Conservation (phyloP, 1,140 invertebrate genomes). For the Lepidostoma basale region DNA sequence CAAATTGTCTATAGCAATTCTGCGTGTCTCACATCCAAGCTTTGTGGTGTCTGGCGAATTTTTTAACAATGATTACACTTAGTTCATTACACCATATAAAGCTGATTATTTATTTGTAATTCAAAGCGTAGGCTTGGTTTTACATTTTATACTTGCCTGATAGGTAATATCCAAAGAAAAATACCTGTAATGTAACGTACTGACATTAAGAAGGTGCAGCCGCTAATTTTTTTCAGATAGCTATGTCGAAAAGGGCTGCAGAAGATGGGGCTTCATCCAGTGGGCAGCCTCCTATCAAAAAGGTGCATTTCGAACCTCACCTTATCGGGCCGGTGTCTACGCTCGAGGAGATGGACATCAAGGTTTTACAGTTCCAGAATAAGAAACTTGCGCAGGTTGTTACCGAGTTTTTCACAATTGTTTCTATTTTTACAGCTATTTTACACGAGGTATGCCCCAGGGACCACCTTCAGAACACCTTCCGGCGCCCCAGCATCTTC, state of each 20-base stretch:
- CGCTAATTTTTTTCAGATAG: constrained; percentile 46
- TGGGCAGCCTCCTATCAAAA: constrained; percentile 80
- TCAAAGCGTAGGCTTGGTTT: constrained; percentile 31
- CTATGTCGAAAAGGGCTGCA: constrained; percentile 77
- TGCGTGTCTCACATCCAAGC: constrained; percentile 38
- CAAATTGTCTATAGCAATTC: constrained; percentile 30
- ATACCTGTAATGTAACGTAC: constrained; percentile 24
- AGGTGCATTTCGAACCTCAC: constrained; percentile 92
- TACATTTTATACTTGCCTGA: constrained; percentile 11
- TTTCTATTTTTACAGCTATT: not conserved
- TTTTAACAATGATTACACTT: constrained; percentile 38
- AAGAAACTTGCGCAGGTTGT: constrained; percentile 90
- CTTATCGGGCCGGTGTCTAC: constrained; percentile 91
- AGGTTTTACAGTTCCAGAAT: constrained; percentile 96
- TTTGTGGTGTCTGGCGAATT: constrained; percentile 38
- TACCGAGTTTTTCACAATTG: not conserved
- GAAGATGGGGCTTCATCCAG: constrained; percentile 64
- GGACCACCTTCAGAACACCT: not conserved
- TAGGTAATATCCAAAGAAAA: constrained; percentile 31
- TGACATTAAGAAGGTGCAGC: constrained; percentile 38
- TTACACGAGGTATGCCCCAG: not conserved
- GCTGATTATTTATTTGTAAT: constrained; percentile 27
- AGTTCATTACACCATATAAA: constrained; percentile 34
- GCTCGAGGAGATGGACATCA: constrained; percentile 96
- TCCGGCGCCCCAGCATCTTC: not conserved